Conservation (phyloP, 2,797 vertebrate genomes). For the Melanogrammus aeglefinus region DNA sequence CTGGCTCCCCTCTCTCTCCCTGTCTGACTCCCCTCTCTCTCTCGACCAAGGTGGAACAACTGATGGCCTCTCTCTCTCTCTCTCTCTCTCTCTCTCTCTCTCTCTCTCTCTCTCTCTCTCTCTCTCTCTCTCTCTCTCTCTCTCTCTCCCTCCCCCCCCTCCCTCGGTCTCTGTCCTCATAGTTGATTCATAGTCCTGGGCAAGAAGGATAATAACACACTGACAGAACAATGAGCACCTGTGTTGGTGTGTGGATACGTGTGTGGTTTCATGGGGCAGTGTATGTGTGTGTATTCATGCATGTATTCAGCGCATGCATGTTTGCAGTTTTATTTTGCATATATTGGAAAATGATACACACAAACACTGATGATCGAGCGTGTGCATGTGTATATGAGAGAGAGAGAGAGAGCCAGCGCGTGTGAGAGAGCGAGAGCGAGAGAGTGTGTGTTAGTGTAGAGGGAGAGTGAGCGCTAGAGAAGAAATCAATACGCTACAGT, state of each 20-base stretch:
- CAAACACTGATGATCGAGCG: too few relatives aligned
- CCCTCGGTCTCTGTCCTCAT: slow-evolving; percentile 51
- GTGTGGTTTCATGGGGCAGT: background rate
- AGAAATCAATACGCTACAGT: background rate
- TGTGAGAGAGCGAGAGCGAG: too few relatives aligned
- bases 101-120: too few relatives aligned
- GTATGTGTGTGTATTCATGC: background rate
- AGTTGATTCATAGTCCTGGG: slow-evolving; percentile 81
- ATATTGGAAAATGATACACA: too few relatives aligned
- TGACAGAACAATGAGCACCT: slow-evolving; percentile 75
- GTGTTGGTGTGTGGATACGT: slow-evolving; percentile 33
- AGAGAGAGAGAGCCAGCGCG: too few relatives aligned
- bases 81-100: too few relatives aligned
- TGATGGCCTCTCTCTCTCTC: slow-evolving; percentile 35
- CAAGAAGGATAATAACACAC: slow-evolving; percentile 79
- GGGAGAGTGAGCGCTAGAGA: background rate
- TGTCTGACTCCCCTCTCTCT: too few relatives aligned
- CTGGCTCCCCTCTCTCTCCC: too few relatives aligned
- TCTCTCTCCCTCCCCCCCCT: slow-evolving; percentile 38
- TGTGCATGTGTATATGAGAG: background rate
- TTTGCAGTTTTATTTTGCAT: background rate
- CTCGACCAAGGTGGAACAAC: too few relatives aligned
- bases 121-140: background rate
- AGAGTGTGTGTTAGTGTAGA: too few relatives aligned
- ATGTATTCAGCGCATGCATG: background rate